These are phyloP conservation scores for Trichonephila clavipes DNA, from an alignment of 1,140 invertebrate species.

Conservation along the genomic window DNA sequence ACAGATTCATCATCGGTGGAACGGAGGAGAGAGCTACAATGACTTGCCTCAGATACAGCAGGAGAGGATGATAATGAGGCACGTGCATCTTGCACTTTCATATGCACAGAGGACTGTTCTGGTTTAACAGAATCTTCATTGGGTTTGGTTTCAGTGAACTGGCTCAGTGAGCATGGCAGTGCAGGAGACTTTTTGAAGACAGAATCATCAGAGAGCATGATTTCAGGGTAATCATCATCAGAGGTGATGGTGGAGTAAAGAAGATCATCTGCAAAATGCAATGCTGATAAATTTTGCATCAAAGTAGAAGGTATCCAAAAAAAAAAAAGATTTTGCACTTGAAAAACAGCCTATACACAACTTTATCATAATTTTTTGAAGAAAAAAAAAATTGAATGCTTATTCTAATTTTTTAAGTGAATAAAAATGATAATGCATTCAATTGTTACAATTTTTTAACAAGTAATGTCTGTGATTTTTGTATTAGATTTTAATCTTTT, in stretches of 20 bases:
- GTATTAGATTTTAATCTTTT: too few relatives aligned
- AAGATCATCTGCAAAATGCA: conserved; percentile 61
- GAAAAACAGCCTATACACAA: too few relatives aligned
- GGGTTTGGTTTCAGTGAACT: conserved; percentile 34
- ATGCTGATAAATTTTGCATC: not conserved
- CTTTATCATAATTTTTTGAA: too few relatives aligned
- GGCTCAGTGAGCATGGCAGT: not conserved
- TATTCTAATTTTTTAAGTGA: too few relatives aligned
- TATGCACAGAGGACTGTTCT: not conserved
- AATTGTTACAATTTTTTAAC: too few relatives aligned
- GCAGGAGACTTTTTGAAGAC: conserved; percentile 64
- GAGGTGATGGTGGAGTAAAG: conserved; percentile 63
- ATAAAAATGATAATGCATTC: too few relatives aligned
- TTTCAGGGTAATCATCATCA: conserved; percentile 76
- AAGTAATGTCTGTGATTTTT: too few relatives aligned
- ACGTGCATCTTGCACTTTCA: conserved; percentile 41
- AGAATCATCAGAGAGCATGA: conserved; percentile 63
- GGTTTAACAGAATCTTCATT: conserved; percentile 8
- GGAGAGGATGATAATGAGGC: conserved; percentile 71
- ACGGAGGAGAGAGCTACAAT: conserved; percentile 52
- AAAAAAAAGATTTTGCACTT: too few relatives aligned
- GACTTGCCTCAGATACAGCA: conserved; percentile 72
- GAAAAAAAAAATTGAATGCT: too few relatives aligned
- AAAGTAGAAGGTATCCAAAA: too few relatives aligned
- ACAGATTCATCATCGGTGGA: conserved; percentile 72